A percentile compares a stretch with the other conserved stretches of the same genome.
Evolutionary conservation across 2,113 vertebrate species (phyloP).

Genomic region (Microcebus murinus): DNA sequence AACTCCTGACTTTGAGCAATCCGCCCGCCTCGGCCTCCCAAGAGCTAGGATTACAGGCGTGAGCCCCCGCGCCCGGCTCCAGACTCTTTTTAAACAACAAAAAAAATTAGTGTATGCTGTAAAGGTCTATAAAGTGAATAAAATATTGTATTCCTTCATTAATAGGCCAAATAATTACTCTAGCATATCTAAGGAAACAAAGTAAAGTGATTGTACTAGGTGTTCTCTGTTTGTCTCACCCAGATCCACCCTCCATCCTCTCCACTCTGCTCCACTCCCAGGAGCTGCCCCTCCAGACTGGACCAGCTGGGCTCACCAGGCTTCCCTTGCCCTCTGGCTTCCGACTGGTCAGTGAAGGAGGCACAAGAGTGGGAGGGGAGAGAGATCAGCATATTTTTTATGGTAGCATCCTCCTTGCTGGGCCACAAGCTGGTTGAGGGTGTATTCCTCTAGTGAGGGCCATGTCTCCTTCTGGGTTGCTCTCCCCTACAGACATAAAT

Average conservation of each 20-base stretch:
- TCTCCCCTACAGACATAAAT: neutral
- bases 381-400: neutral
- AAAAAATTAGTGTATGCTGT: neutral
- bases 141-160: neutral
- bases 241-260: neutral
- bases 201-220: neutral
- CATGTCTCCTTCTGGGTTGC: accelerated
- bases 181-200: neutral
- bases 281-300: neutral
- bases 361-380: neutral
- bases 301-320: accelerated
- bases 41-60: too few relatives aligned
- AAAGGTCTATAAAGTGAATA: neutral
- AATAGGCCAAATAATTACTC: neutral
- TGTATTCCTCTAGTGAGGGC: neutral
- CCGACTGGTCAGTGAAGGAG: neutral
- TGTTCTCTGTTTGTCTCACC: neutral
- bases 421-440: neutral
- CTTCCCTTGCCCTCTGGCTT: neutral
- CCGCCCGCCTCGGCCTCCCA: too few relatives aligned
- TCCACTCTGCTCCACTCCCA: neutral
- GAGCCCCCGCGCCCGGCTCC: too few relatives aligned
- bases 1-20: too few relatives aligned
- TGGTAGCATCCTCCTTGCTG: neutral
- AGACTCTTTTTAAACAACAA: conserved; percentile 5